Evolutionary conservation across 2,113 vertebrate genomes (phyloP).

Genomic region (Ciconia stormi): DNA sequence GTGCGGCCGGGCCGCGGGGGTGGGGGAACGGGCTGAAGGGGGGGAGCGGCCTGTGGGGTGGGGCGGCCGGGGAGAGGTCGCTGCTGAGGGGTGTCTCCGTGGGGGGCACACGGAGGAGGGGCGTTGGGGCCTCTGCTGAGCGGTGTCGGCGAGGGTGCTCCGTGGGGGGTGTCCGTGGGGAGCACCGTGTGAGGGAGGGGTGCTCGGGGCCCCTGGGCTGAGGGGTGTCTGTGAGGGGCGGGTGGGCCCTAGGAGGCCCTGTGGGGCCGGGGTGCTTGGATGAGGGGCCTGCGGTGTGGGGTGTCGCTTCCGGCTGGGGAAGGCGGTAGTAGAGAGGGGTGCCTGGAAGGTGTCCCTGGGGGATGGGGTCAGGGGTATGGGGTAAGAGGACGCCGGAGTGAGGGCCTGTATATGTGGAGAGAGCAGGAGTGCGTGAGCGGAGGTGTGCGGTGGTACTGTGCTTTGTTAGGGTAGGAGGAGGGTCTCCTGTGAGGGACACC

Average conservation of each 20-base stretch:
- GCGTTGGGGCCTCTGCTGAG: too few relatives aligned
- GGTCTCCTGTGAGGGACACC: background rate
- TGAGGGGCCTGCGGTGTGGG: background rate
- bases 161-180: background rate
- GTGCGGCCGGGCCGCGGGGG: slow-evolving; percentile 35
- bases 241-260: background rate
- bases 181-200: background rate
- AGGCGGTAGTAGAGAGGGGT: too few relatives aligned
- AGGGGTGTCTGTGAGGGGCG: background rate
- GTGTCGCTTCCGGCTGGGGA: background rate
- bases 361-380: background rate
- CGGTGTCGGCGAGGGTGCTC: background rate
- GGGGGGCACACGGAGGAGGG: background rate
- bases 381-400: background rate
- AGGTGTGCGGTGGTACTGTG: background rate
- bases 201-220: background rate
- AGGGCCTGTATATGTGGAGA: background rate
- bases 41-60: background rate
- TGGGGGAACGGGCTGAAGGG: background rate
- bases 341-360: background rate
- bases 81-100: background rate
- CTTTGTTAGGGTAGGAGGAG: background rate
- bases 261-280: background rate
- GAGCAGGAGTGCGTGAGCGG: background rate
- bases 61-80: background rate